Conservation (phyloP, 2,888 invertebrate species). For the Syrista parreyssii region DNA sequence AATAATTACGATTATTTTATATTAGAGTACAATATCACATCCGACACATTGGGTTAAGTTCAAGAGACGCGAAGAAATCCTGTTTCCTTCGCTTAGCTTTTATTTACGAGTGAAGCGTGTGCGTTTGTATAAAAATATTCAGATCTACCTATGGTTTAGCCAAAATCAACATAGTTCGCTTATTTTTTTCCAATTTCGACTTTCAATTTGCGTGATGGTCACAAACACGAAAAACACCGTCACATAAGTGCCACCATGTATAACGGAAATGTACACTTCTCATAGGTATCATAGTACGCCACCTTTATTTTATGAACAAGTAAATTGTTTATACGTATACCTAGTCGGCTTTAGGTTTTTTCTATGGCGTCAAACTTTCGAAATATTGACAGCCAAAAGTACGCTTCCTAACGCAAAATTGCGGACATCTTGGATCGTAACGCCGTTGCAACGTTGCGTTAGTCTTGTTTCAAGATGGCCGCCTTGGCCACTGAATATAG, state of each 20-base stretch:
- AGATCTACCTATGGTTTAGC: neutral
- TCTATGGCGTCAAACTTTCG: slow-evolving; percentile 20
- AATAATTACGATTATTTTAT: neutral
- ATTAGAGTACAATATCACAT: slow-evolving; percentile 4
- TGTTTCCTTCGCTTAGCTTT: neutral
- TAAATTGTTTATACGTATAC: slow-evolving; percentile 6
- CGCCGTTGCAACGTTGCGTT: slow-evolving; percentile 58
- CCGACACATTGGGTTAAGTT: slow-evolving; percentile 12
- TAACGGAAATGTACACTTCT: neutral
- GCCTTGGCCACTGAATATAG: neutral
- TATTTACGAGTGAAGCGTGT: neutral
- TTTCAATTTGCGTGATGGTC: slow-evolving; percentile 21
- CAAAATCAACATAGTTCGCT: neutral
- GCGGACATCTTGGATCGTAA: slow-evolving; percentile 59
- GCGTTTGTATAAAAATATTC: neutral
- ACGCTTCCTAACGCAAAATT: slow-evolving; percentile 48
- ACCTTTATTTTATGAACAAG: neutral
- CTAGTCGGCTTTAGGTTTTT: slow-evolving; percentile 11
- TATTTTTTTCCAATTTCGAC: slow-evolving; percentile 1
- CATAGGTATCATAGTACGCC: neutral
- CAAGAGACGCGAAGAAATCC: neutral
- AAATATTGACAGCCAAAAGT: slow-evolving; percentile 46
- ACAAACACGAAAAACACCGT: slow-evolving; percentile 24
- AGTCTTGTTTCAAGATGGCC: slow-evolving; percentile 38
- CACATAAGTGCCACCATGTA: slow-evolving; percentile 14